Base-by-base conservation (phyloP, 2,113 vertebrate genomes). In the Helogale parvula region DNA sequence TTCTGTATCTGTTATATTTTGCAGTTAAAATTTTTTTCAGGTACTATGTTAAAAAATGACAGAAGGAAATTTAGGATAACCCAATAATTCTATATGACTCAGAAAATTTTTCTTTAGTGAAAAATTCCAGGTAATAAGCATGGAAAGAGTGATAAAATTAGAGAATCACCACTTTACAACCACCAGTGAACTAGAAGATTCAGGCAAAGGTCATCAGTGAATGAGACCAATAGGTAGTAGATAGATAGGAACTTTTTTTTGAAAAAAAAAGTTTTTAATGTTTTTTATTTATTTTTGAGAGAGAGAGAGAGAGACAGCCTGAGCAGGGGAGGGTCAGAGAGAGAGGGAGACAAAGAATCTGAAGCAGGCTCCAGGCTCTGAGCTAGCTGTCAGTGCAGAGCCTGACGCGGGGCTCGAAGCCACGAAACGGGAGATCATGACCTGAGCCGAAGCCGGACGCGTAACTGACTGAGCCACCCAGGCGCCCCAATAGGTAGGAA, bases 41-140 rank as follows among this genome's bases (percentile, higher is more conserved):
- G 25, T 68, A 38, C 12, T 83, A 88, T n/a, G 8, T 84, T 84
- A 45, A 88, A 96, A 79, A 72, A 25, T 66, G 63, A 52, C 63
- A 84, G 38, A 76, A 92, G 33, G 31, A 85, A 94, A 92, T 86
- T 92, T 89, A 57, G 29, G 33, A 85, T 74, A 72, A 50, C 33
- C 41, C 76, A 82, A 84, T 63, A 81, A 74, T 11, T 65, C 79
- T 76, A 69, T 7, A 35, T 76, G 68, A 54, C 41, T 68, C 13
- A 90, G 25, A 15, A n/a, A 84, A 29, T 35, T 38, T 90, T 95
- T 80, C 77, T 57, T 68, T 76, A 92, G 41, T 47, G 54, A 72
- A 83, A 76, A 69, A 21, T 63, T 76, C 13, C 8, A 74, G 68
- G 50, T 85, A 47, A 12, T 72, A 71, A 94, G 25, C 84, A n/a